Evolutionary conservation across 2,888 invertebrate species (phyloP), one percentile per base, ranked within the genome.

Genomic region (Adelphocoris suturalis): DNA sequence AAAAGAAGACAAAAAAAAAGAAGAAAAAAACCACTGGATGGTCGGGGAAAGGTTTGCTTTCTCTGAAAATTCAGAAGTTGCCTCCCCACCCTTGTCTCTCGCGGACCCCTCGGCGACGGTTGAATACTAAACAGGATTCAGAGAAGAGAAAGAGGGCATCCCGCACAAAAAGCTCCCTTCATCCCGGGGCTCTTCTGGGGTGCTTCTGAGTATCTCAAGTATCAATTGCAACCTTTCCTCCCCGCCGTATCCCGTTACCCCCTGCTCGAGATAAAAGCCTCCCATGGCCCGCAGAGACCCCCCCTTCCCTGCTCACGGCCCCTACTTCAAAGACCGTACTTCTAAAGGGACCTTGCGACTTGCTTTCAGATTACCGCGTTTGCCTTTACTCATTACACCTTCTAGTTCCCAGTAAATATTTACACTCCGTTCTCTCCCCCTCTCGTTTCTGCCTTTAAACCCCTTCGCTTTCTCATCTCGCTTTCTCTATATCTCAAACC

Each of bases 331-430:
- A 89, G 89, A 13, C 16, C 57, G 3, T 23, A 23, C 82, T 48
- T 46, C 80, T 80, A 14, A 37, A n/a, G 11, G 82, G 82, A 81
- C 89, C 52, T 61, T 48, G 89, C 80, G 89, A 89, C 89, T 89
- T 89, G 89, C 89, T 89, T 89, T 89, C 89, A 89, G 89, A 89
- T 89, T 89, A 89, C 89, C 61, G 61, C 46, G 89, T 89, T 89
- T 82, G 89, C 89, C 89, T 89, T 89, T 89, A 89, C 89, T 89
- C 89, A 89, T 89, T 89, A 89, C 89, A 89, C 81, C 61, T 78
- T 55, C 89, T 14, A 81, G 23, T 37, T 46, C 46, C 46, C 68
- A 23, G 89, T 89, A 89, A 89, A 89, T 89, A 89, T 89, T 89
- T 89, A 89, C 89, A 61, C 78, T 55, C 47, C 68, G 37, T 13